These are phyloP conservation scores for Ailuropoda melanoleuca DNA, from an alignment of 2,113 vertebrate species.

Conservation along the genomic window DNA sequence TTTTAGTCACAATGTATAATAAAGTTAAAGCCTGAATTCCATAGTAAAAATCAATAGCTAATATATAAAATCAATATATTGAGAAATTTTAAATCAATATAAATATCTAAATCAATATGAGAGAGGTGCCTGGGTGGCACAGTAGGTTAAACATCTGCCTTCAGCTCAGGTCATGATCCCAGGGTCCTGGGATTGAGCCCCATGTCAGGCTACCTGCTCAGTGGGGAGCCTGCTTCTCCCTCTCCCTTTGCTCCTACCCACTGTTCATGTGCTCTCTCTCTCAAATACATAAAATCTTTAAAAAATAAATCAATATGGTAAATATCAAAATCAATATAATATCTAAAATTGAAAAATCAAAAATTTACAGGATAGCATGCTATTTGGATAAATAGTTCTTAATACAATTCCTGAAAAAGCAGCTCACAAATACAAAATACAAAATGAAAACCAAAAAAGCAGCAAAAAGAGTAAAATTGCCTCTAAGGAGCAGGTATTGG, in stretches of 20 bases:
- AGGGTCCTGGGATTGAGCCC: background rate
- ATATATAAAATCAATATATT: background rate
- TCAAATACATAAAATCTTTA: background rate
- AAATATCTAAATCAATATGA: background rate
- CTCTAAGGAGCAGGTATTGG: background rate
- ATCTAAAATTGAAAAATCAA: background rate
- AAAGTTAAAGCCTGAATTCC: background rate
- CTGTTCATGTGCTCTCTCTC: background rate
- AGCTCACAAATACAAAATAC: background rate
- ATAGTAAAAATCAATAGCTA: background rate
- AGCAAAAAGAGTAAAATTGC: conserved; percentile 19
- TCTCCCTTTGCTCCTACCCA: background rate
- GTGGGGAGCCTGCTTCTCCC: background rate
- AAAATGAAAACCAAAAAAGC: background rate
- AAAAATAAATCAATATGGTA: background rate
- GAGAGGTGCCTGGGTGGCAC: background rate
- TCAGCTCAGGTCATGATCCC: background rate
- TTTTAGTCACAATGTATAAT: background rate
- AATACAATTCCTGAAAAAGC: background rate
- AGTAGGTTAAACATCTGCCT: background rate
- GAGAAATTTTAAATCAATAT: background rate
- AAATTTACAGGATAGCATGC: background rate
- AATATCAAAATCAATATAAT: background rate
- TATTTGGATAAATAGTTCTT: background rate
- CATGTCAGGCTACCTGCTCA: background rate